phyloP scores from a whole-genome alignment of 2,797 vertebrate species.

The Atherinosoma microstoma region DNA sequence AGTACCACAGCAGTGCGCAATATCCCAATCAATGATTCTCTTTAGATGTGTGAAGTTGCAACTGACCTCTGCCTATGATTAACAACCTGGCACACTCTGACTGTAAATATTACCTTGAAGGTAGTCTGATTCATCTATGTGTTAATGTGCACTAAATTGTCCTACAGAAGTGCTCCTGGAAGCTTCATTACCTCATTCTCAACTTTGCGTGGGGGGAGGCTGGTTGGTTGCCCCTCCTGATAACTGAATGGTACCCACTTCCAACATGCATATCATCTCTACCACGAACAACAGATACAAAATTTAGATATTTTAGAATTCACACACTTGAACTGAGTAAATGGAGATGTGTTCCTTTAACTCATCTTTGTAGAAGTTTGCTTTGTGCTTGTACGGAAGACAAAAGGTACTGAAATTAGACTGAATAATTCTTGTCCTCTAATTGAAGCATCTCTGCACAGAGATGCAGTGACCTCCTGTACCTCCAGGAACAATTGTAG shows the following conservation, averaged over 20 bases:
- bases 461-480: conserved; percentile 62
- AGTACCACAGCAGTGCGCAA: conserved; percentile 57
- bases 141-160: conserved; percentile 68
- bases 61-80: conserved; percentile 72
- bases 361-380: conserved; percentile 31
- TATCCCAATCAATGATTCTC: conserved; percentile 65
- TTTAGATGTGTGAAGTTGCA: conserved; percentile 69
- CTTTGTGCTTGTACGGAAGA: conserved; percentile 40
- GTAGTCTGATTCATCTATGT: conserved; percentile 54
- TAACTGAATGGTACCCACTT: conserved; percentile 5
- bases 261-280: conserved; percentile 14
- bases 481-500: conserved; percentile 73
- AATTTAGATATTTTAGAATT: conserved; percentile 9
- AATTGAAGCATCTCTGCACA: conserved; percentile 61
- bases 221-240: conserved; percentile 31
- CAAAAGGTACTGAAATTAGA: conserved; percentile 15
- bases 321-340: conserved; percentile 15
- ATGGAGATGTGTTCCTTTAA: conserved; percentile 14
- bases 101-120: conserved; percentile 75
- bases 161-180: conserved; percentile 49
- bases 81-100: conserved; percentile 60
- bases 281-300: conserved; percentile 10
- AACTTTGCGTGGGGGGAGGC: conserved; percentile 21
- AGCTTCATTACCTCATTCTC: conserved; percentile 63
- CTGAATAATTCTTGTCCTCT: conserved; percentile 21